Conservation (phyloP, 2,797 vertebrate genomes). For the Knipowitschia caucasica region DNA sequence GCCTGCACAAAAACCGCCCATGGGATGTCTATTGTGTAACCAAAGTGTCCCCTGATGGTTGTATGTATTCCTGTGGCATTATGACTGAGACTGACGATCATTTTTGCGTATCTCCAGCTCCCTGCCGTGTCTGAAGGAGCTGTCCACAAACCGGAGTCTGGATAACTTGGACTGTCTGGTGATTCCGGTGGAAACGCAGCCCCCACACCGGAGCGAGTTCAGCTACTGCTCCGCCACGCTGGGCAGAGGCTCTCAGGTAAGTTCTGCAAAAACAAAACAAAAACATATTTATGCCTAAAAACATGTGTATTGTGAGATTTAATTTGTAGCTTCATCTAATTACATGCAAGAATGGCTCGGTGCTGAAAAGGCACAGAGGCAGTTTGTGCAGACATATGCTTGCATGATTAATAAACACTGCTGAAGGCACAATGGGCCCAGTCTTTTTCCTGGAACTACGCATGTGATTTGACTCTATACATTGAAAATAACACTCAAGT, state of each 20-base stretch:
- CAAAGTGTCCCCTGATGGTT: constrained; percentile 45
- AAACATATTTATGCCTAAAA: too few species aligned
- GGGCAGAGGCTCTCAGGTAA: constrained; percentile 82
- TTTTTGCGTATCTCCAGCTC: constrained; percentile 62
- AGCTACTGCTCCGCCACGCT: constrained; percentile 81
- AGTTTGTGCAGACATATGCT: neutral
- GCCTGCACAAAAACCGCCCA: constrained; percentile 45
- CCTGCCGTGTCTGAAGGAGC: constrained; percentile 75
- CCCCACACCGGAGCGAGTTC: constrained; percentile 87
- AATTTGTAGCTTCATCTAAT: neutral
- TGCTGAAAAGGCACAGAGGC: neutral
- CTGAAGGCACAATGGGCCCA: neutral
- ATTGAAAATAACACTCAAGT: neutral
- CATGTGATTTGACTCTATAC: neutral
- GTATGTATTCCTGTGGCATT: constrained; percentile 31
- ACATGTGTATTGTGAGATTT: neutral
- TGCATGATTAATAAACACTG: neutral
- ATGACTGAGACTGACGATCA: constrained; percentile 34
- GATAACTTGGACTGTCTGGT: constrained; percentile 93
- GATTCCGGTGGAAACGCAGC: constrained; percentile 83
- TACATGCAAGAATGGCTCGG: neutral
- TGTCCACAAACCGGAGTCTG: constrained; percentile 85
- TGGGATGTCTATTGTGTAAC: constrained; percentile 34
- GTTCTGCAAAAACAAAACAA: constrained; percentile 13
- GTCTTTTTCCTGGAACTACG: neutral